Conservation (phyloP, 2,888 invertebrate genomes). For the Scaptomyza reducta region DNA sequence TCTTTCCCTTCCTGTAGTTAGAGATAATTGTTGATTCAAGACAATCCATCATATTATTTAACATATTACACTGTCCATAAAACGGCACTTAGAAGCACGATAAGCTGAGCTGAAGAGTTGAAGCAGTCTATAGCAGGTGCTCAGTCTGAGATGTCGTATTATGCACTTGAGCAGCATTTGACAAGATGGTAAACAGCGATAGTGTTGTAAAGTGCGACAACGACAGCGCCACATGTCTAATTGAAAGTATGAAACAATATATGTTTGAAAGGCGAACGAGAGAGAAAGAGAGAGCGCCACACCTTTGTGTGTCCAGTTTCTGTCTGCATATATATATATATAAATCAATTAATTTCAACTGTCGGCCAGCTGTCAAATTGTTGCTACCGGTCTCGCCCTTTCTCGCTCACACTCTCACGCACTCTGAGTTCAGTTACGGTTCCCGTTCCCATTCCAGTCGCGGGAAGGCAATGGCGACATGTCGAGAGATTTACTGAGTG, state of each 20-base stretch:
- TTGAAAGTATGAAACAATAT: slow-evolving; percentile 35
- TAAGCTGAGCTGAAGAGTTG: too few species aligned
- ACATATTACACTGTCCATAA: slow-evolving; percentile 67
- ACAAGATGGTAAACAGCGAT: slow-evolving; percentile 66
- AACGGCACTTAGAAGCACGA: slow-evolving; percentile 40
- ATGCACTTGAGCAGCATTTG: slow-evolving; percentile 23
- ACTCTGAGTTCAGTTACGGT: slow-evolving; percentile 16
- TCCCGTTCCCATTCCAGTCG: neutral
- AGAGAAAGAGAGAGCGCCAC: slow-evolving; percentile 22
- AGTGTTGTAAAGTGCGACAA: slow-evolving; percentile 19
- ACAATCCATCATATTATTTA: slow-evolving; percentile 66
- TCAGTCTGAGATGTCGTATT: neutral
- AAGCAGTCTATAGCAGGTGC: slow-evolving; percentile 11
- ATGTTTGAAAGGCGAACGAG: neutral
- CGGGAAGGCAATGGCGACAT: slow-evolving; percentile 54
- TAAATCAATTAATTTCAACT: slow-evolving; percentile 83
- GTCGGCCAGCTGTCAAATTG: slow-evolving; percentile 82
- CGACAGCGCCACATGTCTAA: slow-evolving; percentile 25
- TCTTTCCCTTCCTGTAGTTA: neutral
- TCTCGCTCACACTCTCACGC: neutral
- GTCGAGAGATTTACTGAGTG: slow-evolving; percentile 76
- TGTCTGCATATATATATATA: slow-evolving; percentile 22
- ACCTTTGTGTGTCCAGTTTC: slow-evolving; percentile 47
- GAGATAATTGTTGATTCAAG: neutral
- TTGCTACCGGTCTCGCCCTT: slow-evolving; percentile 70